These are phyloP conservation scores for Ophioderma brevispina DNA, from an alignment of 35 echinoderm and acorn worm species.

Conservation along the genomic window DNA sequence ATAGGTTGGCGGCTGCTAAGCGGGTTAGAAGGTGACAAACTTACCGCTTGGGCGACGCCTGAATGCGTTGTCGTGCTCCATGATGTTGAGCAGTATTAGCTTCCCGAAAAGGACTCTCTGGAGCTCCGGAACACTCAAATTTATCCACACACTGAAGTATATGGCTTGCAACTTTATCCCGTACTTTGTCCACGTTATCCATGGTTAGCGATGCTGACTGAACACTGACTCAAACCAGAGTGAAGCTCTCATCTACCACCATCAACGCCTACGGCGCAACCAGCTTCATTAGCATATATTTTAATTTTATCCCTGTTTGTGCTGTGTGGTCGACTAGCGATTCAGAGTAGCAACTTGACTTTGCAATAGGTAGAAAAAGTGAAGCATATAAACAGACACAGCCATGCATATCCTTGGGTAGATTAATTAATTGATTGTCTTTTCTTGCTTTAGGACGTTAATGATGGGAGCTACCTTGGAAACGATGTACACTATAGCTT, in stretches of 20 bases:
- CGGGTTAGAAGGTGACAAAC: background rate
- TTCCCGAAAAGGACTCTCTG: background rate
- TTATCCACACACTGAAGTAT: slow-evolving; percentile 2
- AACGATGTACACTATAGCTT: background rate
- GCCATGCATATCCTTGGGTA: background rate
- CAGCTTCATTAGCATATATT: background rate
- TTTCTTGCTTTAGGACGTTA: background rate
- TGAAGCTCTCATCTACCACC: background rate
- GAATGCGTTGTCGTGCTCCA: background rate
- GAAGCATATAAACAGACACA: background rate
- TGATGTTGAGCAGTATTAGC: background rate
- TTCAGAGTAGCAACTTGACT: background rate
- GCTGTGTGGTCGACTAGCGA: background rate
- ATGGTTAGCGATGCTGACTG: background rate
- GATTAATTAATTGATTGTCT: background rate
- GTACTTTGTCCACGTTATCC: slow-evolving; percentile 9
- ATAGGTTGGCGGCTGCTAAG: background rate
- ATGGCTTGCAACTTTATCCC: slow-evolving; percentile 1
- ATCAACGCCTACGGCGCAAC: slow-evolving; percentile 1
- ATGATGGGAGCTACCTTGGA: background rate
- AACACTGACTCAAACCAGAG: background rate
- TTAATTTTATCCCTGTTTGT: slow-evolving; percentile 6
- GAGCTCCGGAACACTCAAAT: slow-evolving; percentile 3
- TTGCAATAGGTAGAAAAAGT: background rate
- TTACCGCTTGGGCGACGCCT: background rate